These are phyloP conservation scores for Liodrosophila aerea DNA, from an alignment of 2,888 invertebrate genomes.

Conservation along the genomic window DNA sequence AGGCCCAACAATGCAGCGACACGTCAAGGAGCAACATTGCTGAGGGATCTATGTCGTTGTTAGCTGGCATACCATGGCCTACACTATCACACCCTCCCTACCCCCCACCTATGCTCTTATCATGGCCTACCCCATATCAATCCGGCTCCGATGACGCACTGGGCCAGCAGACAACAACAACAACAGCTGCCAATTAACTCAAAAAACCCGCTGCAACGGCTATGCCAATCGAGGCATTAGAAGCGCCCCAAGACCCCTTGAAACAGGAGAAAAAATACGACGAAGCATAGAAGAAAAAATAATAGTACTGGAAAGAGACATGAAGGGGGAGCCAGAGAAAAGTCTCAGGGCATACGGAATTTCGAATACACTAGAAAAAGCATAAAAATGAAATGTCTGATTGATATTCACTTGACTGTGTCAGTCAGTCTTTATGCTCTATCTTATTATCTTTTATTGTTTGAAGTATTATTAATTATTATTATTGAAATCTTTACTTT, in stretches of 20 bases:
- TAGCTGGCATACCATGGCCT: not conserved
- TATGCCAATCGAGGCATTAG: constrained; percentile 43
- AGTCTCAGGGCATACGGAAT: too few species aligned
- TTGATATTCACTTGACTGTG: too few species aligned
- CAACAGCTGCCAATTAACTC: constrained; percentile 68
- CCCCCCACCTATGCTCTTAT: not conserved
- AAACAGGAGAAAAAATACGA: constrained; percentile 14
- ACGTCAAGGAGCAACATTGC: constrained; percentile 36
- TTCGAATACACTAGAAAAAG: too few species aligned
- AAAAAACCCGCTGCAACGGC: constrained; percentile 49
- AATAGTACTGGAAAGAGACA: not conserved
- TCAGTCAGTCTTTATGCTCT: too few species aligned
- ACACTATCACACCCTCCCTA: constrained; percentile 5
- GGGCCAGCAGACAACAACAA: constrained; percentile 12
- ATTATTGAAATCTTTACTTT: too few species aligned
- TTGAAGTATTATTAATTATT: too few species aligned
- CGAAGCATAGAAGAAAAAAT: constrained; percentile 13
- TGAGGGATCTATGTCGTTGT: constrained; percentile 28
- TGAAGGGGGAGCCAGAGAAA: not conserved
- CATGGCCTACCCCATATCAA: not conserved
- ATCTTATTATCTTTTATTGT: too few species aligned
- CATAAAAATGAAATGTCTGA: too few species aligned
- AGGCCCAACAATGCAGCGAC: constrained; percentile 4
- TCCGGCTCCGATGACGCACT: constrained; percentile 34
- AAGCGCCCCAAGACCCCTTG: constrained; percentile 16